Percentiles rank a stretch among this genome's conserved stretches.
phyloP scores from a whole-genome alignment of 2,888 invertebrate species.

The Gnatocerus cornutus region DNA sequence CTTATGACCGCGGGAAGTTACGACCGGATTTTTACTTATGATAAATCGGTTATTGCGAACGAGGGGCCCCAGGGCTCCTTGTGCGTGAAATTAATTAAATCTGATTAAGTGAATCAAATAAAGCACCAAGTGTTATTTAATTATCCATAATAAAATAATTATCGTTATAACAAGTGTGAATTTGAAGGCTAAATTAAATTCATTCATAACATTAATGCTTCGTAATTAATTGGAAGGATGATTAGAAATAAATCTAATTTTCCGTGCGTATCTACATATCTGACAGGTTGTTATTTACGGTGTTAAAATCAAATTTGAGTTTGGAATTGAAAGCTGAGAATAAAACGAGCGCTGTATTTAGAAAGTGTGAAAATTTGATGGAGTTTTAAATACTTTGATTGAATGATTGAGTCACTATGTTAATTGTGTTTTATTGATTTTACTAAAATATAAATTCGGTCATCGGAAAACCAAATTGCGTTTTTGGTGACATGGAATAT shows the following conservation, averaged over 20 bases:
- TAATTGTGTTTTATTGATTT: no score
- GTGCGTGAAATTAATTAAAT: constrained; percentile 6
- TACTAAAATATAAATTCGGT: no score
- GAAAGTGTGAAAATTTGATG: not conserved
- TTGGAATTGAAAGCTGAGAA: constrained; percentile 23
- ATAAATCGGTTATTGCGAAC: not conserved
- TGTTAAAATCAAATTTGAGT: constrained; percentile 13
- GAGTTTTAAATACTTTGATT: no score
- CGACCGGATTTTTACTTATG: not conserved
- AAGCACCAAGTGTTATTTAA: not conserved
- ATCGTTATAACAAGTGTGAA: constrained; percentile 23
- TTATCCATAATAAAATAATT: constrained; percentile 23
- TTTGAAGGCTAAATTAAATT: constrained; percentile 23
- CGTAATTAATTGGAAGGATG: constrained; percentile 34
- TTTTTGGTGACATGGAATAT: no score
- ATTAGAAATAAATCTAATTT: constrained; percentile 42
- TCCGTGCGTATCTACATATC: constrained; percentile 22
- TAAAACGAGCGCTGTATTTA: not conserved
- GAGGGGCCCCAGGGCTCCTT: not conserved
- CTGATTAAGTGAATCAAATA: constrained; percentile 6
- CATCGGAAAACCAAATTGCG: no score
- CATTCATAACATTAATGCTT: constrained; percentile 28
- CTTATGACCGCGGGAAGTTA: constrained; percentile 25
- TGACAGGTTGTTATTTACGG: constrained; percentile 32
- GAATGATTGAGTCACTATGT: no score